Conservation (phyloP, 1,140 invertebrate genomes). For the Pteromalus puparum region DNA sequence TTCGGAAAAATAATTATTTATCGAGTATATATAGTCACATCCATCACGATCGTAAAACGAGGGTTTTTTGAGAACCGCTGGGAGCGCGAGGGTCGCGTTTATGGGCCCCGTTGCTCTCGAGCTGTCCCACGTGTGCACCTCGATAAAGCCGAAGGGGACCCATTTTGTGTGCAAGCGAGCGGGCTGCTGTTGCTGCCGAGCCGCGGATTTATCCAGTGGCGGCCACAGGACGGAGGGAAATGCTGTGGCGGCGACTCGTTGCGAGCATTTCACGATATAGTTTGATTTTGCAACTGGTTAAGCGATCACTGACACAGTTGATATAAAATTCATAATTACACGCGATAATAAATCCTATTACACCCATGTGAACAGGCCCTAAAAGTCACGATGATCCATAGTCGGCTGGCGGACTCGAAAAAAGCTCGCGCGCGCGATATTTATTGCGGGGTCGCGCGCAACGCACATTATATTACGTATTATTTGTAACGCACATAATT, state of each 20-base stretch:
- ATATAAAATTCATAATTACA: no score
- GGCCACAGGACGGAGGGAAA: background rate
- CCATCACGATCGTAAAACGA: background rate
- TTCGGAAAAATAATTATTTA: background rate
- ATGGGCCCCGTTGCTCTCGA: conserved; percentile 1
- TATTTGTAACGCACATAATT: conserved; percentile 74
- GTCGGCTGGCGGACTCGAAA: background rate
- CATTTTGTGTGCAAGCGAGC: conserved; percentile 47
- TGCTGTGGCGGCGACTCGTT: no score
- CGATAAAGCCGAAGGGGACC: conserved; percentile 53
- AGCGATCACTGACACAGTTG: no score
- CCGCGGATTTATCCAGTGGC: background rate
- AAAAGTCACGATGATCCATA: background rate
- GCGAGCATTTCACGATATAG: no score
- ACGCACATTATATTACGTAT: conserved; percentile 61
- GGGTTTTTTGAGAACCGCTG: conserved; percentile 34
- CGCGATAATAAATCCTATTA: background rate
- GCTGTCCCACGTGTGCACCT: background rate
- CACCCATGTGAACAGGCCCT: background rate
- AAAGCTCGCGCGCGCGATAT: conserved; percentile 59
- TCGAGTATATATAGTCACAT: background rate
- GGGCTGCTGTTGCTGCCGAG: conserved; percentile 38
- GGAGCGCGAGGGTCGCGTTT: background rate
- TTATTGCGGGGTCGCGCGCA: conserved; percentile 69
- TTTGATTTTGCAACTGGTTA: no score